A percentile compares a stretch with the other conserved stretches of the same genome.
phyloP scores from a whole-genome alignment of 2,113 vertebrate genomes.

The Leucoraja erinaceus region DNA sequence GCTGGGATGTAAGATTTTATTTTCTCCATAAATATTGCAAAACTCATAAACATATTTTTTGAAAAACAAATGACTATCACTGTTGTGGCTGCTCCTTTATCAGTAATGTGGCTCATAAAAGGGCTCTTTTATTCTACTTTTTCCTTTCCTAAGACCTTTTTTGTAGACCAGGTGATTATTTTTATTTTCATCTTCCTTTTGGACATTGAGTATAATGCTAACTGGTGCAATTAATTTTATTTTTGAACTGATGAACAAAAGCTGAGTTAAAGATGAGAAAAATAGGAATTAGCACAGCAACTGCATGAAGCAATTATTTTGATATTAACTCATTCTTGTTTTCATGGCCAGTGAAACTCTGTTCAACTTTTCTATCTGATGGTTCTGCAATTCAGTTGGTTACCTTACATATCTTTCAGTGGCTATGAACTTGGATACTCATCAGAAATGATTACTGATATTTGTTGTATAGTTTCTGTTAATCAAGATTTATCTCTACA shows the following conservation, averaged over 20 bases:
- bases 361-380: neutral
- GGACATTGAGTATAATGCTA: neutral
- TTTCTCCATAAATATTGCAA: neutral
- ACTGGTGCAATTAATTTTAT: neutral
- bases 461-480: neutral
- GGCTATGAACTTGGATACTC: neutral
- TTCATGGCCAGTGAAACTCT: neutral
- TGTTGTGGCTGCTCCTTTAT: neutral
- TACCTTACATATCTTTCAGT: neutral
- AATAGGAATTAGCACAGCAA: neutral
- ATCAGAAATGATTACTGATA: neutral
- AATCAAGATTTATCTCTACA: neutral
- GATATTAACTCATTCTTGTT: neutral
- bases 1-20: neutral
- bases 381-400: neutral
- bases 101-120: neutral
- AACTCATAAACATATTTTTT: neutral
- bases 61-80: neutral
- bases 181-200: neutral
- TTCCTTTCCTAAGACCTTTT: neutral
- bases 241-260: neutral
- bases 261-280: neutral
- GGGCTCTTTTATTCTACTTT: neutral
- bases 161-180: neutral
- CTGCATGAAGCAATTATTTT: neutral